Conservation (phyloP, 2,888 invertebrate species). For the Cataglyphis livida region DNA sequence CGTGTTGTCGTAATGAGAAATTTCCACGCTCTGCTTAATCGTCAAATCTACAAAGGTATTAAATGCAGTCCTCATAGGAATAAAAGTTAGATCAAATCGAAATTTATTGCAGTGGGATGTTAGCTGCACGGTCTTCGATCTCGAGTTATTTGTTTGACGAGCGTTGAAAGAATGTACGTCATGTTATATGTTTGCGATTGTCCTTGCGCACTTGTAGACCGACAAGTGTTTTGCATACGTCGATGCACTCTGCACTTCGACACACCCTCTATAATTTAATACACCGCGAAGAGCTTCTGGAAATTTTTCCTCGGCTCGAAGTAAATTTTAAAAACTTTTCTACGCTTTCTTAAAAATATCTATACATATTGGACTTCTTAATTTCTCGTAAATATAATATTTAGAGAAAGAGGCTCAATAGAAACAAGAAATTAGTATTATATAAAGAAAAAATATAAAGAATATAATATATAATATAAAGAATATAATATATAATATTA, state of each 20-base stretch:
- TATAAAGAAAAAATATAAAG: neutral
- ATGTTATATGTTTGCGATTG: constrained; percentile 38
- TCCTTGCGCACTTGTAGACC: constrained; percentile 3
- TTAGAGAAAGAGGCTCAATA: neutral
- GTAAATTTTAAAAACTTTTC: neutral
- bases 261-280: constrained; percentile 64
- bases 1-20: constrained; percentile 35
- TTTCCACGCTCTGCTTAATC: constrained; percentile 59
- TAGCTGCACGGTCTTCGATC: constrained; percentile 53
- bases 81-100: constrained; percentile 57
- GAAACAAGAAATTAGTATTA: neutral
- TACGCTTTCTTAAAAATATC: neutral
- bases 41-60: constrained; percentile 19
- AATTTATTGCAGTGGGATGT: constrained; percentile 61
- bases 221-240: constrained; percentile 49
- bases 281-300: neutral
- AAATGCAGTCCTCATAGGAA: neutral
- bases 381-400: neutral
- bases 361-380: neutral
- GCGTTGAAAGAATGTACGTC: constrained; percentile 55
- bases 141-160: constrained; percentile 66
- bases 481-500: too few species aligned
- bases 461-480: too few species aligned
- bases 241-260: constrained; percentile 23
- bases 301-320: constrained; percentile 3